A percentile compares a stretch with the other conserved stretches of the same genome.
phyloP scores from a whole-genome alignment of 2,797 vertebrate species.

The Neosalanx taihuensis region DNA sequence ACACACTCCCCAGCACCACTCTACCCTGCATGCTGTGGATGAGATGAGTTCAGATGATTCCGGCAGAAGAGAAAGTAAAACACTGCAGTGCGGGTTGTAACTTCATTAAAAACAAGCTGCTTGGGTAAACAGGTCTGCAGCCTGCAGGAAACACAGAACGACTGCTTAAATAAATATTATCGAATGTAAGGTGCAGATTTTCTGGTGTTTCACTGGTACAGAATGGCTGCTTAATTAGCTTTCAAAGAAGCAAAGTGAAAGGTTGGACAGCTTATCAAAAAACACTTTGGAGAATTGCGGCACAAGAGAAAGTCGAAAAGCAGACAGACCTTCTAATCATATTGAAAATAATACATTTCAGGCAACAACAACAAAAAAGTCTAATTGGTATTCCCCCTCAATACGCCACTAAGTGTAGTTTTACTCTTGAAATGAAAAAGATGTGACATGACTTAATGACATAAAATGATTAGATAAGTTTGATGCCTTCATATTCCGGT shows the following conservation, averaged over 20 bases:
- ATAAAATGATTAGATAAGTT: too few relatives aligned
- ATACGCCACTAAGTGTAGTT: not conserved
- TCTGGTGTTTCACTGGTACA: not conserved
- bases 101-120: constrained; percentile 17
- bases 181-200: not conserved
- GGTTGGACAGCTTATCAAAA: constrained; percentile 17
- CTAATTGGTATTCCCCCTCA: not conserved
- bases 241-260: constrained; percentile 8
- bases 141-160: constrained; percentile 12
- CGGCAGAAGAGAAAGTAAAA: not conserved
- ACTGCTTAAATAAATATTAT: constrained; percentile 13
- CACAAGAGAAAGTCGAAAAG: constrained; percentile 18
- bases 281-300: not conserved
- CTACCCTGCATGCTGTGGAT: constrained; percentile 5
- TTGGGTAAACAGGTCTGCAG: constrained; percentile 1
- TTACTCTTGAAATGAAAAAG: not conserved
- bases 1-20: constrained; percentile 17
- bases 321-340: constrained; percentile 6
- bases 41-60: constrained; percentile 7
- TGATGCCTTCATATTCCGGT: too few relatives aligned
- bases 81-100: not conserved
- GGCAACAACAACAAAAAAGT: constrained; percentile 8
- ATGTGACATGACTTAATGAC: not conserved
- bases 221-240: constrained; percentile 16
- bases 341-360: constrained; percentile 20